Conservation (phyloP, 2,888 invertebrate genomes). For the Polymixis flavicincta region DNA sequence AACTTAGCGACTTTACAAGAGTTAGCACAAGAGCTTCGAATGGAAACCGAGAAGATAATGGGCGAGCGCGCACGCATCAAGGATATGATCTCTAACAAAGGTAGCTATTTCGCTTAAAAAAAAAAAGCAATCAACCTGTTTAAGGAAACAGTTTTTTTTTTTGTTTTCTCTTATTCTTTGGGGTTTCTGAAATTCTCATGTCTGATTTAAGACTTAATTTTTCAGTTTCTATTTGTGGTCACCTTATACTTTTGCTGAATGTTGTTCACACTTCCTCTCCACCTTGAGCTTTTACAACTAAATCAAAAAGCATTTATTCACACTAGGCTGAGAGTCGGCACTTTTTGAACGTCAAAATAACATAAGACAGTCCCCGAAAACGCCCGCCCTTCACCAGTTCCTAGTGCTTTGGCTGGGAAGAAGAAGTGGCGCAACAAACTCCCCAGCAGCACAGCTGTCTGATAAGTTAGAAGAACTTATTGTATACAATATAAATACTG, state of each 20-base stretch:
- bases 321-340: too few relatives aligned
- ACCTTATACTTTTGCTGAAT: background rate
- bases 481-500: background rate
- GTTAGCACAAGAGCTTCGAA: slow-evolving; percentile 85
- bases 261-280: background rate
- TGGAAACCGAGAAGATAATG: slow-evolving; percentile 88
- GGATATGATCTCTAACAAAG: slow-evolving; percentile 85
- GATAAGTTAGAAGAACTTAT: too few relatives aligned
- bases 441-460: too few relatives aligned
- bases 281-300: background rate
- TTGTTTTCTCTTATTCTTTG: background rate
- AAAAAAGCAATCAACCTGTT: background rate
- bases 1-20: slow-evolving; percentile 87
- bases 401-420: too few relatives aligned
- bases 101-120: slow-evolving; percentile 64
- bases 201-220: background rate
- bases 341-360: too few relatives aligned
- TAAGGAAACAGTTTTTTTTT: background rate
- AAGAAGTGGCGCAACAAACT: too few relatives aligned
- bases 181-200: slow-evolving; percentile 3
- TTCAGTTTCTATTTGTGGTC: slow-evolving; percentile 1
- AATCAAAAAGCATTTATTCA: background rate
- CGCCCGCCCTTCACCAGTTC: too few relatives aligned
- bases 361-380: too few relatives aligned
- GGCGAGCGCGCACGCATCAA: slow-evolving; percentile 86